phyloP scores from a whole-genome alignment of 2,113 vertebrate genomes.

The Suncus etruscus region DNA sequence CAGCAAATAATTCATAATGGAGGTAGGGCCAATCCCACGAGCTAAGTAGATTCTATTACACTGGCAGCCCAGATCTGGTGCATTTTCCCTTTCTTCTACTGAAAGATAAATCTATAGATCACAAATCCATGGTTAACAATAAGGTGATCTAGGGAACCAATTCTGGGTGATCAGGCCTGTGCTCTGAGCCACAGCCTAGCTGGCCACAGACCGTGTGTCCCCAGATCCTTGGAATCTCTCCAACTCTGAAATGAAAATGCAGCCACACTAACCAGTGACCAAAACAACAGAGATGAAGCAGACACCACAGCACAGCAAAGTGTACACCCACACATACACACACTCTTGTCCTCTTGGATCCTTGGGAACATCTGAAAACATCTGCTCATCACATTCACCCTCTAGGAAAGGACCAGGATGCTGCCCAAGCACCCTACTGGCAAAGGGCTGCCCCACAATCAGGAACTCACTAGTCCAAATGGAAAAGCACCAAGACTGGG shows the following conservation, averaged over 20 bases:
- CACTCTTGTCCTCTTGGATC: neutral
- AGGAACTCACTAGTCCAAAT: too few species aligned
- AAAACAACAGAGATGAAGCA: too few species aligned
- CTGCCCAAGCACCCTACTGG: neutral
- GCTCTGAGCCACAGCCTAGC: too few species aligned
- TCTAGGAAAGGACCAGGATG: neutral
- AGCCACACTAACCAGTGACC: too few species aligned
- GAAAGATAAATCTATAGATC: neutral
- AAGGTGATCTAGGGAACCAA: neutral
- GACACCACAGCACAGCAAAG: too few species aligned
- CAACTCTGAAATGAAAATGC: neutral
- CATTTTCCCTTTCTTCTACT: slow-evolving; percentile 11
- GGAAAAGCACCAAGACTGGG: neutral
- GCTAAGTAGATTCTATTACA: neutral
- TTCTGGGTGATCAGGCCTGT: neutral
- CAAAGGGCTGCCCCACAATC: neutral
- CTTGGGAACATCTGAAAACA: slow-evolving; percentile 4
- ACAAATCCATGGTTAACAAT: neutral
- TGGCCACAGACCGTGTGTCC: neutral
- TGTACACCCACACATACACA: too few species aligned
- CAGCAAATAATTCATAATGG: neutral
- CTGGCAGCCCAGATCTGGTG: too few species aligned
- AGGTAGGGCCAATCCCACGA: too few species aligned
- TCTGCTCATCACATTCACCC: neutral
- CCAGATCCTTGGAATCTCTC: neutral